phyloP scores from a whole-genome alignment of 2,113 vertebrate species.

The Prunella fulvescens region DNA sequence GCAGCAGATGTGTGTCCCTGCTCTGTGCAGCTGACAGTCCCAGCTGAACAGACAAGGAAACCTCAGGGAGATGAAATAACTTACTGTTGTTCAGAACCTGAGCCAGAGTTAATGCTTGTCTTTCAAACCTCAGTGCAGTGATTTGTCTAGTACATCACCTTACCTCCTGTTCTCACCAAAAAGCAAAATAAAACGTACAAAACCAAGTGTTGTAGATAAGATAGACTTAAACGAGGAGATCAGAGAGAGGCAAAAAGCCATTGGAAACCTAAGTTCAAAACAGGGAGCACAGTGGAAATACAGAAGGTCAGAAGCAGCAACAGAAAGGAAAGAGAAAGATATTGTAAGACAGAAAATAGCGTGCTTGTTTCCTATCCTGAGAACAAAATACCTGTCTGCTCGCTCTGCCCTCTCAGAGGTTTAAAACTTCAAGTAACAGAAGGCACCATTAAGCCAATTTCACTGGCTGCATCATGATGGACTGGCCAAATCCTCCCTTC shows the following conservation, averaged over 20 bases:
- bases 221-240: not conserved
- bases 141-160: not conserved
- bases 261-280: slow-evolving; percentile 20
- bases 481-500: not conserved
- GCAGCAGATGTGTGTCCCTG: not conserved
- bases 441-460: not conserved
- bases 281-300: not conserved
- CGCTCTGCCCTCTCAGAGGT: not conserved
- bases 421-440: not conserved
- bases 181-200: not conserved
- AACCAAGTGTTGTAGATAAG: not conserved
- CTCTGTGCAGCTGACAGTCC: not conserved
- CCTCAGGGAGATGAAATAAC: not conserved
- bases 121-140: not conserved
- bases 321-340: not conserved
- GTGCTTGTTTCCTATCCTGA: not conserved
- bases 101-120: not conserved
- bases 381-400: not conserved
- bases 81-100: not conserved
- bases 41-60: not conserved
- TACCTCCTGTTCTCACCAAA: not conserved
- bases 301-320: not conserved
- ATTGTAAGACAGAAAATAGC: not conserved
- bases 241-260: not conserved
- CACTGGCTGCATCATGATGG: accelerated